These are phyloP conservation scores for Agrochola litura DNA, from an alignment of 2,888 invertebrate species.

Conservation along the genomic window DNA sequence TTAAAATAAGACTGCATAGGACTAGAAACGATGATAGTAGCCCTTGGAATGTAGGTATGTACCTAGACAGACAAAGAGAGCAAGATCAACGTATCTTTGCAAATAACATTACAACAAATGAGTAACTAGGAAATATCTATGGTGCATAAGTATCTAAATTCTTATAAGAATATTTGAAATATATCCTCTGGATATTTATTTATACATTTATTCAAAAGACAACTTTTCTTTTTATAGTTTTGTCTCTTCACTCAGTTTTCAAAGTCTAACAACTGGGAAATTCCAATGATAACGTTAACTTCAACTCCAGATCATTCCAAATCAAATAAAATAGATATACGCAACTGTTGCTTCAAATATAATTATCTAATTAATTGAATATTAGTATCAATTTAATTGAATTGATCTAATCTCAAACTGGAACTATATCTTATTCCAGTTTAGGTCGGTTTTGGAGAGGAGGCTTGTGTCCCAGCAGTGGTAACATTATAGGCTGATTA, in stretches of 20 bases:
- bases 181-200: background rate
- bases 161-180: slow-evolving; percentile 14
- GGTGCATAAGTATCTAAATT: background rate
- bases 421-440: background rate
- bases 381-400: background rate
- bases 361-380: background rate
- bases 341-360: background rate
- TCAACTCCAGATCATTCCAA: background rate
- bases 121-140: background rate
- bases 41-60: background rate
- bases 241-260: background rate
- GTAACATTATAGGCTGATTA: too few species aligned
- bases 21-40: background rate
- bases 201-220: background rate
- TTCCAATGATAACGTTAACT: background rate
- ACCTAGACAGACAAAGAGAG: background rate
- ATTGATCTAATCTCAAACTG: slow-evolving; percentile 11
- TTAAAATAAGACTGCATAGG: background rate
- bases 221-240: background rate
- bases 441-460: too few species aligned
- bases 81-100: background rate
- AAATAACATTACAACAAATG: background rate
- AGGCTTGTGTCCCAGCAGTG: too few species aligned
- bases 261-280: background rate
- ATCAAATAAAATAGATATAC: background rate